Evolutionary conservation across 2,888 invertebrate genomes (phyloP).

Genomic region (Dynastes hyllus): DNA sequence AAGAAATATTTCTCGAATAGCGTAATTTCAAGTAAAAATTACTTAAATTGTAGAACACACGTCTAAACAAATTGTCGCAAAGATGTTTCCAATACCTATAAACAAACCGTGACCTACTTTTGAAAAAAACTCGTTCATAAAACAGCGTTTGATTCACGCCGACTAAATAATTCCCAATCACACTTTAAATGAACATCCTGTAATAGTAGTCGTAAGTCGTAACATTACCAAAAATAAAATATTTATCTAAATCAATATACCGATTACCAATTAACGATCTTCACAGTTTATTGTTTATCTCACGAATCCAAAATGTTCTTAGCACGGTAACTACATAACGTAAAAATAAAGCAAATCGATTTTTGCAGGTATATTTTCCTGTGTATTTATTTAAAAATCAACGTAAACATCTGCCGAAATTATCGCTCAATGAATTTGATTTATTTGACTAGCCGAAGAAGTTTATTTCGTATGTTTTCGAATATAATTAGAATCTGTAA

Average conservation of each 20-base stretch:
- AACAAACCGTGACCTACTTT: slow-evolving; percentile 4
- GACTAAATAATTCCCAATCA: background rate
- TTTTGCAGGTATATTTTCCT: slow-evolving; percentile 17
- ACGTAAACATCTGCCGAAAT: slow-evolving; percentile 20
- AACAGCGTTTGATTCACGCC: background rate
- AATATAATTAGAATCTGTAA: background rate
- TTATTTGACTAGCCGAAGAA: slow-evolving; percentile 20
- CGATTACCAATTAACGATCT: slow-evolving; percentile 23
- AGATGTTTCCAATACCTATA: background rate
- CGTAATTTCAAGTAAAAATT: background rate
- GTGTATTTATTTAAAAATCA: slow-evolving; percentile 19
- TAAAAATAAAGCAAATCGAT: slow-evolving; percentile 31
- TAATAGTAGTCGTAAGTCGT: background rate
- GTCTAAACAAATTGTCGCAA: slow-evolving; percentile 7
- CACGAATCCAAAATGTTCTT: slow-evolving; percentile 1
- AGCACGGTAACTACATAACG: slow-evolving; percentile 6
- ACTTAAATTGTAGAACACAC: no score
- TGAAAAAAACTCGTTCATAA: background rate
- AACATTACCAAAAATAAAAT: slow-evolving; percentile 4
- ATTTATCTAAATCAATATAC: slow-evolving; percentile 30
- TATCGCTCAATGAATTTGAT: slow-evolving; percentile 23
- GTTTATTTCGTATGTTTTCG: slow-evolving; percentile 21
- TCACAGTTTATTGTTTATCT: slow-evolving; percentile 32
- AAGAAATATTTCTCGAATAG: background rate
- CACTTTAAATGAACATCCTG: slow-evolving; percentile 3